Percentiles rank a stretch among this genome's conserved stretches.
Evolutionary conservation across 2,797 vertebrate genomes (phyloP).

Genomic region (Rhynchotus rufescens): DNA sequence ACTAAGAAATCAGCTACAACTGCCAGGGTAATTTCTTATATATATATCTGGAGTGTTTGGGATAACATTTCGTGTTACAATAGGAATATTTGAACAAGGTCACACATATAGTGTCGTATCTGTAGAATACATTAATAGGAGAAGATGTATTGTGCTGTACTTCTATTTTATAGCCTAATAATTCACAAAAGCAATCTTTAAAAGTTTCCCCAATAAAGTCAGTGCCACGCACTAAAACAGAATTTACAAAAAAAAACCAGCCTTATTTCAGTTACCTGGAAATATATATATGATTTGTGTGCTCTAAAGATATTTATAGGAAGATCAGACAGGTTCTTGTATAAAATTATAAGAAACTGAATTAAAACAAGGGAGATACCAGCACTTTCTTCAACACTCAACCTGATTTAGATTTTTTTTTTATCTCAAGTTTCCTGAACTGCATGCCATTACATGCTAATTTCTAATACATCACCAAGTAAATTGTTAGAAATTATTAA

Average conservation of each 20-base stretch:
- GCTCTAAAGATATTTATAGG: background rate
- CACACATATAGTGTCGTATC: background rate
- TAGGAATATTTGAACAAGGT: constrained; percentile 52
- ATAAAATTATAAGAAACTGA: constrained; percentile 31
- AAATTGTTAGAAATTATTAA: constrained; percentile 8
- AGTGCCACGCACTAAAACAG: constrained; percentile 29
- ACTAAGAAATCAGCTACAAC: constrained; percentile 42
- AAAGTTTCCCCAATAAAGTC: constrained; percentile 43
- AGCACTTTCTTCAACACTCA: background rate
- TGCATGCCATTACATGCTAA: background rate
- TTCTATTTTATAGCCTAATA: constrained; percentile 48
- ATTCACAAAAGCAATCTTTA: constrained; percentile 64
- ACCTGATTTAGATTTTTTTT: background rate
- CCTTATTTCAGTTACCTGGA: constrained; percentile 11
- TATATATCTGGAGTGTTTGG: background rate
- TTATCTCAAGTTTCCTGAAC: background rate
- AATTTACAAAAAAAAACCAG: constrained; percentile 6
- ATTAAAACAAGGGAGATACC: background rate
- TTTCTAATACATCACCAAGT: background rate
- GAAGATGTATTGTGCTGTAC: background rate
- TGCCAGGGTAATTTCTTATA: constrained; percentile 41
- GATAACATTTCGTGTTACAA: constrained; percentile 51
- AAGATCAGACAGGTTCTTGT: background rate
- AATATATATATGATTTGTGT: background rate
- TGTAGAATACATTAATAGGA: constrained; percentile 22